A percentile compares a stretch with the other conserved stretches of the same genome.
phyloP scores from a whole-genome alignment of 2,888 invertebrate species.

The Polyploca ridens region DNA sequence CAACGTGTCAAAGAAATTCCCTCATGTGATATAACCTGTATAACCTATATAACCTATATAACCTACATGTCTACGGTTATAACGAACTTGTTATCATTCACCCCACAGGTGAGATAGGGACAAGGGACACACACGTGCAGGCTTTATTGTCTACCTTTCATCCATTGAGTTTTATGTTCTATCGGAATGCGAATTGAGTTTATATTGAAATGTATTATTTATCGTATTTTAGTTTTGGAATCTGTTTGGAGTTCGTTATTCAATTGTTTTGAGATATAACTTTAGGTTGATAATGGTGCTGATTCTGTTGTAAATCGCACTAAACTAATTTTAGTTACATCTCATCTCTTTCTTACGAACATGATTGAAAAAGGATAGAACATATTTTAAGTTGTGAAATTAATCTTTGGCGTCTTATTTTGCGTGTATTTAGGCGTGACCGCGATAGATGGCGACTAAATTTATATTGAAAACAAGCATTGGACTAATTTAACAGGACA shows the following conservation, averaged over 20 bases:
- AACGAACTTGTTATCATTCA: constrained; percentile 11
- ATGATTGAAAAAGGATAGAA: too few relatives aligned
- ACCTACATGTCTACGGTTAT: constrained; percentile 1
- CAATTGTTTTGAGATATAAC: not conserved
- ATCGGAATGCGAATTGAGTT: constrained; percentile 4
- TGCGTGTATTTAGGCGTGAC: too few relatives aligned
- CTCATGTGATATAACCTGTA: not conserved
- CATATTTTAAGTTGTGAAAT: too few relatives aligned
- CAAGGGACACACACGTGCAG: constrained; percentile 19
- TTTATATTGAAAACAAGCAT: too few relatives aligned
- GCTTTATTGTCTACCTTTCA: constrained; percentile 17
- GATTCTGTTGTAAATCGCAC: too few relatives aligned
- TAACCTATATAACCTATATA: not conserved
- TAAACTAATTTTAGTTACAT: too few relatives aligned
- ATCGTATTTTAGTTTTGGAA: not conserved
- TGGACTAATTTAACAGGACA: too few relatives aligned
- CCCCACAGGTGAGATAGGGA: constrained; percentile 28
- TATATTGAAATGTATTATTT: not conserved
- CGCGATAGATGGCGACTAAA: too few relatives aligned
- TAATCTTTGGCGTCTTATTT: too few relatives aligned
- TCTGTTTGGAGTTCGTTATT: not conserved
- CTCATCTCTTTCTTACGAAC: too few relatives aligned
- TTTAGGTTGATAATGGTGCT: too few relatives aligned
- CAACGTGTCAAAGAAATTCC: constrained; percentile 7
- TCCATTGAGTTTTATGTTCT: constrained; percentile 16